Evolutionary conservation across 2,113 vertebrate species (phyloP).

Genomic region (Indicator indicator): DNA sequence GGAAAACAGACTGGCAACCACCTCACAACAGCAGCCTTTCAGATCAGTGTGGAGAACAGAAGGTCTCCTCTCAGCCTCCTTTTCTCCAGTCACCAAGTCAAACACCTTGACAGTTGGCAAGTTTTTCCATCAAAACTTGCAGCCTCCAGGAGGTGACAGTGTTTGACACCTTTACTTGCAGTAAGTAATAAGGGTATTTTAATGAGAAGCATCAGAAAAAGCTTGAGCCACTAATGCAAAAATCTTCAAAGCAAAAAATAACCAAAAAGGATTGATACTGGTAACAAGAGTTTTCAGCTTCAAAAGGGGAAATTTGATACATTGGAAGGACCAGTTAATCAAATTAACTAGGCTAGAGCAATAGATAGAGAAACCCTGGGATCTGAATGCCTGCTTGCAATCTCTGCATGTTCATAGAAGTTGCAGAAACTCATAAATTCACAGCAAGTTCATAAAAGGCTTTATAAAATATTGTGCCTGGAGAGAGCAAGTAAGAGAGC

Average conservation of each 20-base stretch:
- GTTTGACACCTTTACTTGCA: neutral
- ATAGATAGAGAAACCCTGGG: neutral
- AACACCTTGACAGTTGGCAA: neutral
- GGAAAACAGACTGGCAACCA: neutral
- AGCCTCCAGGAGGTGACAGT: neutral
- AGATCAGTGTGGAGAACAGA: neutral
- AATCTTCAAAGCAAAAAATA: neutral
- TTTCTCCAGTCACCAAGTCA: neutral
- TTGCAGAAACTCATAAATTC: neutral
- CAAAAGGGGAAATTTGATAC: neutral
- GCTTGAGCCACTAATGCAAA: neutral
- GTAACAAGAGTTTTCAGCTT: neutral
- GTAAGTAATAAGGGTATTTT: neutral
- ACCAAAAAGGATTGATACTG: neutral
- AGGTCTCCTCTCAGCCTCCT: neutral
- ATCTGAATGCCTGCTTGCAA: neutral
- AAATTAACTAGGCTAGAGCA: neutral
- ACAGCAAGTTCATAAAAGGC: neutral
- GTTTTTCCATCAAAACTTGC: neutral
- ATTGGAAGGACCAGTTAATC: neutral
- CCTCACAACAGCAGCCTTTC: neutral
- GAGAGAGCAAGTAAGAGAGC: neutral
- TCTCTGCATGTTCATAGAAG: neutral
- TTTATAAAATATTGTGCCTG: neutral
- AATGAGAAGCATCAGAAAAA: neutral